phyloP scores from a whole-genome alignment of 2,113 vertebrate species.

The Cercopithecus mona region DNA sequence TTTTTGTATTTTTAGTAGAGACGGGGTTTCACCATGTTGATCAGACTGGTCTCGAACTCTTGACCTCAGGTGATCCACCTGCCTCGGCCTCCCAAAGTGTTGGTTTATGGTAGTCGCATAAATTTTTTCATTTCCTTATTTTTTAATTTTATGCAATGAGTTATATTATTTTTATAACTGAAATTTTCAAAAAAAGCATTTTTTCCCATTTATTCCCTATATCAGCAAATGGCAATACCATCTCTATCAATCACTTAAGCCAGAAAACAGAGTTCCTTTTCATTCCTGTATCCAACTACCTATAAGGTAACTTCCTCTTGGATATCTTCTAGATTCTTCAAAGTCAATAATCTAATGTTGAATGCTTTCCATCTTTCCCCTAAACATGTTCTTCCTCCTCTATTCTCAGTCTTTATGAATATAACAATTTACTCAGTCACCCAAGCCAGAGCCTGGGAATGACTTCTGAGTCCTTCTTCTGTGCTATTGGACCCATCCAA shows the following conservation, averaged over 20 bases:
- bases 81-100: background rate
- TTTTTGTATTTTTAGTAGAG: too few species aligned
- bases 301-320: background rate
- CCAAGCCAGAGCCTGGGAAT: background rate
- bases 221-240: background rate
- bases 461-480: background rate
- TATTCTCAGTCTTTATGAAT: background rate
- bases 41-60: too few species aligned
- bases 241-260: background rate
- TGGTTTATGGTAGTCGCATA: background rate
- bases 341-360: background rate
- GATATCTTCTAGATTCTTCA: background rate
- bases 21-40: too few species aligned
- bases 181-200: background rate
- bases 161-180: conserved; percentile 22
- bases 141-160: background rate
- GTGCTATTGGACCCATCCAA: background rate
- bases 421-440: background rate
- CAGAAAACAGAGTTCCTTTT: conserved; percentile 13
- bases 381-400: background rate
- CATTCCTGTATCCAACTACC: background rate
- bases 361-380: background rate
- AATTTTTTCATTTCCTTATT: background rate
- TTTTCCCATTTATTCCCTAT: background rate
- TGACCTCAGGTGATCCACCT: too few species aligned